Evolutionary conservation across 2,888 invertebrate genomes (phyloP), one percentile per base, ranked within the genome.

Genomic region (Apantesis nais): DNA sequence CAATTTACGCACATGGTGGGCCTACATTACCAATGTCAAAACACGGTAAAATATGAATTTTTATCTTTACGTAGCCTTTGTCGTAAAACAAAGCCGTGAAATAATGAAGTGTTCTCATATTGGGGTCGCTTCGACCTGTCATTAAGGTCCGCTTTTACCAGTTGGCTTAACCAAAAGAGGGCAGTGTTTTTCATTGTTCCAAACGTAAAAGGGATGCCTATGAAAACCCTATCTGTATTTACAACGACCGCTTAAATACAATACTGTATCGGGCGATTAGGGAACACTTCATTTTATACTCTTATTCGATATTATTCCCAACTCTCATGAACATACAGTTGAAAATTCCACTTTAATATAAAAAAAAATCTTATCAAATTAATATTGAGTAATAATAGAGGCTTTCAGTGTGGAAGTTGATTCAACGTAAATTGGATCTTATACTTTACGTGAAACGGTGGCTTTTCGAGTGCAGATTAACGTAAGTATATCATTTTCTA

Each of bases 311-410:
- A 81, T 78, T 68, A 74, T 39, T 75, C 80, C 70, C 66, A 83
- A 83, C 64, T 29, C 4, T 19, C 5, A 31, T 65, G 65, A 77
- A 67, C 75, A 82, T 85, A 89, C 84, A 83, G 87, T 78, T 78
- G 72, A 87, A 86, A 89, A 83, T 84, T 80, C 82, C 73, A 81
- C 83, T 76, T 72, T 72, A 71, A 79, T 52, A n/a, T 48, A 52
- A 73, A 71, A 78, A 81, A 83, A 80, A 79, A 82, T 92, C 90
- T 92, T 93, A 92, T 93, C 91, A 91, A 93, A 93, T 93, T 92
- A 92, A 93, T 93, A 92, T 93, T 91, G 90, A 92, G 89, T 89
- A 93, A 90, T 92, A 91, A 92, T 88, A 89, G 87, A 84, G 79
- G 78, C 73, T 78, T 81, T 85, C 83, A 83, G 77, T 74, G 79